phyloP scores from a whole-genome alignment of 2,888 invertebrate species.

The Patella caerulea region DNA sequence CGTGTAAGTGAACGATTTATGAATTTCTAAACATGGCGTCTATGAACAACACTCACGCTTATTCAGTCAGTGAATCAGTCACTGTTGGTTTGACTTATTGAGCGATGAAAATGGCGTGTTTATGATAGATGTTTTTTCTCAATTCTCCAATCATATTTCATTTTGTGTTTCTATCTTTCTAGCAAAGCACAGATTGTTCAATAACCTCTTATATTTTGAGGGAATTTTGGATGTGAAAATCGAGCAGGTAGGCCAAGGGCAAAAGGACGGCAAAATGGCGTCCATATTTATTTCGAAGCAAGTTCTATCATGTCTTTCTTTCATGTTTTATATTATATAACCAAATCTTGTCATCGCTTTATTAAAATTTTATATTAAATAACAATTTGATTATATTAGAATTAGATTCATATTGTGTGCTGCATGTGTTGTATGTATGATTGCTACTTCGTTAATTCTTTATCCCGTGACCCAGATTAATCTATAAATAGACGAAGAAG shows the following conservation, averaged over 20 bases:
- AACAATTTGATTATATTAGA: not conserved
- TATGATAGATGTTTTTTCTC: not conserved
- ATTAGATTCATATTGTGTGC: too few relatives aligned
- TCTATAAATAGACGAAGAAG: too few relatives aligned
- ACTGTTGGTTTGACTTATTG: too few relatives aligned
- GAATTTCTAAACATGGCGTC: too few relatives aligned
- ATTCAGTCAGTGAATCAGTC: too few relatives aligned
- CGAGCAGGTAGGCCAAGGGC: conserved; percentile 7
- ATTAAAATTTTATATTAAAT: not conserved
- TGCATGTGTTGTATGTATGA: too few relatives aligned
- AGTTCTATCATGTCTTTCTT: not conserved
- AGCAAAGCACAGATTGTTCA: conserved; percentile 5
- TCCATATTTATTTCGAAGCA: conserved; percentile 9
- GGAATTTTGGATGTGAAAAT: not conserved
- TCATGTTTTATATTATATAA: too few relatives aligned
- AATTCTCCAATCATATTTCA: not conserved
- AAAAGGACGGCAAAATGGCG: conserved; percentile 7
- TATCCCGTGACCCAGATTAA: too few relatives aligned
- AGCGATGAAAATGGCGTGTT: too few relatives aligned
- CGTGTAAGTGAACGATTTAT: too few relatives aligned
- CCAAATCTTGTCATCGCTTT: not conserved
- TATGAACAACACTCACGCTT: too few relatives aligned
- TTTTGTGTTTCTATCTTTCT: conserved; percentile 10
- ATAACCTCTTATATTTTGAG: not conserved
- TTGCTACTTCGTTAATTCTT: too few relatives aligned